Percentiles rank a stretch among this genome's conserved stretches.
Evolutionary conservation across 2,113 vertebrate genomes (phyloP).

Genomic region (Scomber japonicus): DNA sequence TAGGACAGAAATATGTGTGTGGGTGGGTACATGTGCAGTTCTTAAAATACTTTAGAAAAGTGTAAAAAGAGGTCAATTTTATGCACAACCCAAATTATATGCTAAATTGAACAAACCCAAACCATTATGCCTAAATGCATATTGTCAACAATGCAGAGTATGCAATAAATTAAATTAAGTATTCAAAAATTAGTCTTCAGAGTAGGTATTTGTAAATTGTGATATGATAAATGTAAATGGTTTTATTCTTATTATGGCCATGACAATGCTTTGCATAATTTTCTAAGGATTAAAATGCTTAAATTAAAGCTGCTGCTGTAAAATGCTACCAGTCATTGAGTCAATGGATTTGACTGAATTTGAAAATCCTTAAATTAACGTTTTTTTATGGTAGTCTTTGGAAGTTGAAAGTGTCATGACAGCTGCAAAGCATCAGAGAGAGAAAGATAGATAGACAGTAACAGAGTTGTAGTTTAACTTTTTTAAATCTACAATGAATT

Average conservation of each 20-base stretch:
- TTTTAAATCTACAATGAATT: background rate
- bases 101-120: too few species aligned
- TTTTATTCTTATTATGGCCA: background rate
- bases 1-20: background rate
- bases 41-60: too few species aligned
- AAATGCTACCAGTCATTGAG: conserved; percentile 7
- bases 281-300: conserved; percentile 6
- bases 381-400: background rate
- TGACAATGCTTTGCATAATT: background rate
- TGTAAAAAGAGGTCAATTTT: too few species aligned
- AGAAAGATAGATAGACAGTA: background rate
- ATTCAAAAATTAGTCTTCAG: too few species aligned
- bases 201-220: too few species aligned
- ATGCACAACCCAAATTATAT: too few species aligned
- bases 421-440: background rate
- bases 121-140: too few species aligned
- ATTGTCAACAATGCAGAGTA: too few species aligned
- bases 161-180: too few species aligned
- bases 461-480: background rate
- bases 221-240: background rate
- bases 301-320: conserved; percentile 2
- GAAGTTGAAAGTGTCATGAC: background rate
- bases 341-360: conserved; percentile 1
- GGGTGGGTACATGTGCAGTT: too few species aligned
- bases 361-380: background rate